A percentile compares a stretch with the other conserved stretches of the same genome.
Evolutionary conservation across 2,113 vertebrate genomes (phyloP).

Genomic region (Turnix velox): DNA sequence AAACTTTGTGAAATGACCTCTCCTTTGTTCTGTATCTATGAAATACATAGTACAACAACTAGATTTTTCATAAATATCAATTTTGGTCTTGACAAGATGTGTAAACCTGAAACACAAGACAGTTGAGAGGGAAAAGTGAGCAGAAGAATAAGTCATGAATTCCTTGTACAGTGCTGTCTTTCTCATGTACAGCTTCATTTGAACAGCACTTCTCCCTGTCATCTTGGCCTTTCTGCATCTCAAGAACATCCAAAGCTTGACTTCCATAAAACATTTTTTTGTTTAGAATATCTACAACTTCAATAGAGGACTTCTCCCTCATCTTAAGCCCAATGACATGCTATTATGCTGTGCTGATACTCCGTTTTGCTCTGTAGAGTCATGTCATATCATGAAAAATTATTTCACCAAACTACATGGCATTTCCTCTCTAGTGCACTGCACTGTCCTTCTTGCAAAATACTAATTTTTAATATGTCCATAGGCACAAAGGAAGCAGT

Average conservation of each 20-base stretch:
- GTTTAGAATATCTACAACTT: background rate
- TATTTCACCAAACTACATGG: background rate
- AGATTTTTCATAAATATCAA: background rate
- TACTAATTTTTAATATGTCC: background rate
- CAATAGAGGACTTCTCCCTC: background rate
- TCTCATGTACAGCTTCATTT: background rate
- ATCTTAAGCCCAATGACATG: background rate
- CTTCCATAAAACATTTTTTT: background rate
- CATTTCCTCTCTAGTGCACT: background rate
- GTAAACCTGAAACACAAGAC: background rate
- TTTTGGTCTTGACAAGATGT: background rate
- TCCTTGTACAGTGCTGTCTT: background rate
- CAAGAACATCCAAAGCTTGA: background rate
- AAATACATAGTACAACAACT: background rate
- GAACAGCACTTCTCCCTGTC: background rate
- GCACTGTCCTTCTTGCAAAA: background rate
- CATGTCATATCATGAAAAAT: background rate
- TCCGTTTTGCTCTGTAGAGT: conserved; percentile 14
- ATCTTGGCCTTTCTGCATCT: background rate
- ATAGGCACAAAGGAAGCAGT: background rate
- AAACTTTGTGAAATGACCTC: background rate
- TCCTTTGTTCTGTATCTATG: background rate
- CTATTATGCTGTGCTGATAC: background rate
- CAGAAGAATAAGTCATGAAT: background rate
- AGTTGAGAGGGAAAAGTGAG: background rate